These are phyloP conservation scores for Sycophaga agraensis DNA, from an alignment of 1,140 invertebrate genomes.

Conservation along the genomic window DNA sequence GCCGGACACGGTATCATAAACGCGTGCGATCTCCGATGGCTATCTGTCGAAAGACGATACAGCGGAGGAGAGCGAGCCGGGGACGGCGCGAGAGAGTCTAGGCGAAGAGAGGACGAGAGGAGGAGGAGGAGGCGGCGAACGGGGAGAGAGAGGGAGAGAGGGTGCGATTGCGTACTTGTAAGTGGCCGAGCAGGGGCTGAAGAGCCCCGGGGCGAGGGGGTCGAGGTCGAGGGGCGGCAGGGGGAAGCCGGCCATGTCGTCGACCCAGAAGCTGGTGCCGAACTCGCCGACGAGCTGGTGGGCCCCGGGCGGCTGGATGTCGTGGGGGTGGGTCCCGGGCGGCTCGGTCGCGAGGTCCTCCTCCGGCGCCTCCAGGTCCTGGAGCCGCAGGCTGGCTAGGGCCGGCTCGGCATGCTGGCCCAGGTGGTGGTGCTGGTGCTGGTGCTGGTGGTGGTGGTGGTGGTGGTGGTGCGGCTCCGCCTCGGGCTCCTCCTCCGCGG, in stretches of 20 bases:
- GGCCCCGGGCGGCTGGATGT: neutral
- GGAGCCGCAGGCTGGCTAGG: slow-evolving; percentile 47
- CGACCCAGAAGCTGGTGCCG: slow-evolving; percentile 64
- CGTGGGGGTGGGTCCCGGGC: slow-evolving; percentile 35
- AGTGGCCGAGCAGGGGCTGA: slow-evolving; percentile 70
- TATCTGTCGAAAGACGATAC: neutral
- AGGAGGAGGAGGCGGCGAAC: too few relatives aligned
- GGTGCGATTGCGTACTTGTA: too few relatives aligned
- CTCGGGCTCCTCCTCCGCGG: slow-evolving; percentile 35
- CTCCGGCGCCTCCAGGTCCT: slow-evolving; percentile 50
- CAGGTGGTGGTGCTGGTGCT: slow-evolving; percentile 2
- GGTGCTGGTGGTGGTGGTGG: slow-evolving; percentile 12
- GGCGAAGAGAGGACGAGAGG: too few relatives aligned
- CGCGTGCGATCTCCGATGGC: neutral
- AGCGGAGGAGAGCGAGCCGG: too few relatives aligned
- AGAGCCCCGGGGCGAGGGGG: slow-evolving; percentile 67
- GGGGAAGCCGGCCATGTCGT: slow-evolving; percentile 81
- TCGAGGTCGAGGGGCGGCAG: slow-evolving; percentile 75
- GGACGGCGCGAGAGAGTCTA: neutral
- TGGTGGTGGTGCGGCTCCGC: slow-evolving; percentile 41
- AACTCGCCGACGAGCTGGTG: slow-evolving; percentile 51
- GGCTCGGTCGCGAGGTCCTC: slow-evolving; percentile 41
- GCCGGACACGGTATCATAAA: too few relatives aligned
- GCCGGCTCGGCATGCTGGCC: slow-evolving; percentile 23
- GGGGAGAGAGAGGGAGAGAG: too few relatives aligned